These are phyloP conservation scores for Mormoops blainvillei DNA, from an alignment of 2,113 vertebrate genomes.

Conservation along the genomic window DNA sequence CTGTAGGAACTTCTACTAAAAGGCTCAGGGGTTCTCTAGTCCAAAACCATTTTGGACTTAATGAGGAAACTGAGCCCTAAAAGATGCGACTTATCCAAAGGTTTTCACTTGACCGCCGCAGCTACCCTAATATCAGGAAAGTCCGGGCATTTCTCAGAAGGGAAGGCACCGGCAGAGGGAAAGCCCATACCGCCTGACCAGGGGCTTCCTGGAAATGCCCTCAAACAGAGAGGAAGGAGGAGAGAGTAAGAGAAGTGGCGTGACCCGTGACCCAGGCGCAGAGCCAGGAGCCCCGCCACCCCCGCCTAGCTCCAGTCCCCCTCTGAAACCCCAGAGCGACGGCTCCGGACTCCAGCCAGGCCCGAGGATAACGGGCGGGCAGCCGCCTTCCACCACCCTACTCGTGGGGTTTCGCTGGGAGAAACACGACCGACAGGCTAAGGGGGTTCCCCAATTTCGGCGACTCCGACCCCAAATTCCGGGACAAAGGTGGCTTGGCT, in stretches of 20 bases:
- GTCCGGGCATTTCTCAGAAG: not conserved
- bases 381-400: not conserved
- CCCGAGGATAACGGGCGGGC: not conserved
- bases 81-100: not conserved
- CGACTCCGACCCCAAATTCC: not conserved
- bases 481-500: not conserved
- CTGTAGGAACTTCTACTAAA: not conserved
- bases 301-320: not conserved
- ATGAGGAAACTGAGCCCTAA: not conserved
- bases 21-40: not conserved
- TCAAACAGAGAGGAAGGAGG: not conserved
- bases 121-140: not conserved
- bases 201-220: constrained; percentile 44
- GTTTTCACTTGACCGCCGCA: not conserved
- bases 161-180: not conserved
- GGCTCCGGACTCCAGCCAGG: not conserved
- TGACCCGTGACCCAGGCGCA: not conserved
- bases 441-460: not conserved
- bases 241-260: not conserved
- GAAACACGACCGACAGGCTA: not conserved
- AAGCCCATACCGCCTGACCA: not conserved
- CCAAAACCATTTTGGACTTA: not conserved
- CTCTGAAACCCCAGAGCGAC: not conserved
- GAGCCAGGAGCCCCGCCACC: not conserved
- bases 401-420: not conserved